phyloP scores from a whole-genome alignment of 1,140 invertebrate genomes.

The Calephelis virginiensis region DNA sequence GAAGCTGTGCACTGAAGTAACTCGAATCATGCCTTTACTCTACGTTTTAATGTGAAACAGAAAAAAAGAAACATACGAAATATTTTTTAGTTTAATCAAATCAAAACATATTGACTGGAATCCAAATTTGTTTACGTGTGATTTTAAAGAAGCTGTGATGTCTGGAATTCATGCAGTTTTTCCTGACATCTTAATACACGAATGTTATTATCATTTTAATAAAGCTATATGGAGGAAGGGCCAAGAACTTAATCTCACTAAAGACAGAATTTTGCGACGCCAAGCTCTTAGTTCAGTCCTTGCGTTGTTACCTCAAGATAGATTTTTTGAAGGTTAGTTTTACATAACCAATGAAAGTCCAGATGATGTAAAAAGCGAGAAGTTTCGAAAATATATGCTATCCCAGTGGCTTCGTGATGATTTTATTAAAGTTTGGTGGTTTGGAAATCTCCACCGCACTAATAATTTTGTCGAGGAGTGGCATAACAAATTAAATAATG shows the following conservation, averaged over 20 bases:
- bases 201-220: neutral
- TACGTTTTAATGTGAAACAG: conserved; percentile 1
- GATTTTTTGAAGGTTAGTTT: conserved; percentile 4
- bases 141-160: conserved; percentile 3
- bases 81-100: conserved; percentile 6
- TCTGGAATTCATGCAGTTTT: conserved; percentile 3
- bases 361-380: conserved; percentile 1
- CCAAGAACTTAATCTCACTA: neutral
- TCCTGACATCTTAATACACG: conserved; percentile 1
- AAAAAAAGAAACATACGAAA: conserved; percentile 2
- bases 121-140: conserved; percentile 1
- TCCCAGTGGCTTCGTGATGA: conserved; percentile 1
- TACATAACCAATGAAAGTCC: conserved; percentile 5
- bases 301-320: conserved; percentile 2
- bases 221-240: conserved; percentile 3
- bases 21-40: conserved; percentile 5
- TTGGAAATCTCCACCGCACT: neutral
- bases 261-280: conserved; percentile 5
- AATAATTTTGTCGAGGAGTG: neutral
- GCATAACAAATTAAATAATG: neutral
- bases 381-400: conserved; percentile 4
- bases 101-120: conserved; percentile 1
- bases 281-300: conserved; percentile 7
- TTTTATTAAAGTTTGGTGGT: conserved; percentile 6
- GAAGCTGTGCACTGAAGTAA: conserved; percentile 2